Base-by-base conservation (phyloP, 64 coral and sea anemone species). In the Trachythela sp. region DNA sequence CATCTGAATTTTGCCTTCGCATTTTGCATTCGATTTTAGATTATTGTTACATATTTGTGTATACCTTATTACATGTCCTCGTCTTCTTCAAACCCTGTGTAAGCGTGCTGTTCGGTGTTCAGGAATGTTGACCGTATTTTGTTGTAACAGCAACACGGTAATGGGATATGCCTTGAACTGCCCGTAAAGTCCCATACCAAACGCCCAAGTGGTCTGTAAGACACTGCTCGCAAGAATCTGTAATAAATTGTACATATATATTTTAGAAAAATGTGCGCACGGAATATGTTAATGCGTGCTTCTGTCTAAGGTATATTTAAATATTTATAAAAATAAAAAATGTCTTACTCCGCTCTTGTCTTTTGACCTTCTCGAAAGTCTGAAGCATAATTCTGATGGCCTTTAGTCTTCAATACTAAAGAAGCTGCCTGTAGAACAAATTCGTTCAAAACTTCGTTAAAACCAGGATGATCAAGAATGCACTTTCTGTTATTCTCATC, bases 191-290 rank as follows among this genome's bases (percentile, higher is more conserved):
- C 76, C 77, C 48, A 83, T 15, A 91, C 58, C 22, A 91, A 70
- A 18, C 58, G n/a, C 10, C 71, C 58, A 38, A 27, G 48, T 85
- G 85, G 83, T 26, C 89, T 20, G 59, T 91, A 91, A 8, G 88
- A 45, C 22, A 90, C 88, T 39, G 88, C 76, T 84, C 88, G 32
- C 24, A 90, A 37, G 51, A 84, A 90, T 42, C 88, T 90, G 52
- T 37, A 35, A 35, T 32, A 18, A 54, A 85, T 29, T 59, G 20
- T 39, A 20, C 64, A 18, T 24, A 72, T 26, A 20, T 40, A 76
- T 32, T n/a, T 13, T 39, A 20, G 38, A 18, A 17, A 72, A 45
- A 20, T 40, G 43, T 32, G 15, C 20, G 13, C 32, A 24, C 36
- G 39, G 14, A 71, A 24, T 13, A 20, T 5, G 11, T 15, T 39